These are phyloP conservation scores for Aporophyla nigra DNA, from an alignment of 2,888 invertebrate genomes.

Conservation along the genomic window DNA sequence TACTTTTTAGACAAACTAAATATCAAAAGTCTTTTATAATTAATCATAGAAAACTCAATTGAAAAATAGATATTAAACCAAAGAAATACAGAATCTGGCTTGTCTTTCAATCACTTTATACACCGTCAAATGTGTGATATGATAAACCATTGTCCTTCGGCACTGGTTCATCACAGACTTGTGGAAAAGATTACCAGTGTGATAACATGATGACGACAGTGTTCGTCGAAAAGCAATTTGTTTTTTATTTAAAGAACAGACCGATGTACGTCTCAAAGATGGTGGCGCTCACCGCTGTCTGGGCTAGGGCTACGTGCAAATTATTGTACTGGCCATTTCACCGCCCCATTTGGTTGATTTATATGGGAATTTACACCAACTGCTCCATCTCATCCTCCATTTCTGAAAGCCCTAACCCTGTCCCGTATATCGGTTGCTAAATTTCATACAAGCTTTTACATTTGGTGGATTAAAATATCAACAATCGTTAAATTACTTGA, in stretches of 20 bases:
- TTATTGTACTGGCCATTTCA: constrained; percentile 26
- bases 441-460: neutral
- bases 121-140: neutral
- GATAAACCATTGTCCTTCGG: neutral
- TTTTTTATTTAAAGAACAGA: constrained; percentile 28
- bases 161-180: neutral
- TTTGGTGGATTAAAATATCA: neutral
- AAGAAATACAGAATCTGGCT: neutral
- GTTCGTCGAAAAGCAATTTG: constrained; percentile 13
- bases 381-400: constrained; percentile 1
- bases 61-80: neutral
- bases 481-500: neutral
- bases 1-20: neutral
- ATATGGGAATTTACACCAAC: constrained; percentile 23
- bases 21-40: neutral
- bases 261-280: neutral
- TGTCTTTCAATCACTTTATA: neutral
- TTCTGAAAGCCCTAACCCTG: neutral
- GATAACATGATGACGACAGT: constrained; percentile 7
- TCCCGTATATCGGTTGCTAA: constrained; percentile 7
- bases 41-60: neutral
- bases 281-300: neutral
- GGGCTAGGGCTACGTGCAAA: constrained; percentile 12
- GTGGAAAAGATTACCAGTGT: constrained; percentile 6
- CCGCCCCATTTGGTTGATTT: constrained; percentile 35